Percentiles rank a stretch among this genome's conserved stretches.
Evolutionary conservation across 1,140 invertebrate genomes (phyloP).

Genomic region (Metopolophium dirhodum): DNA sequence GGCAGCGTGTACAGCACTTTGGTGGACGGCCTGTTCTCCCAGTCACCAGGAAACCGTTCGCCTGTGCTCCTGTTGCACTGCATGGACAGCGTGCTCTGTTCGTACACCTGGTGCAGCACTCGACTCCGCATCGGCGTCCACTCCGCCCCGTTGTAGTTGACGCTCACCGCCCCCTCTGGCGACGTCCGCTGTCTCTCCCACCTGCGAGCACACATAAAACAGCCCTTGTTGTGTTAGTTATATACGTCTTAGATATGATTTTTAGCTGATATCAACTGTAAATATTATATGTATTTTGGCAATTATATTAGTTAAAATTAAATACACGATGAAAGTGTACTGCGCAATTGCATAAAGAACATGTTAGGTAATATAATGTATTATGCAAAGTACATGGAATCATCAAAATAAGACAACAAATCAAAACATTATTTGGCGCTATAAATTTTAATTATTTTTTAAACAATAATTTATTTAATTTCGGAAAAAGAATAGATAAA

Average conservation of each 20-base stretch:
- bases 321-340: no score
- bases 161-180: conserved; percentile 68
- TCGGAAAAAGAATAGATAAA: accelerated
- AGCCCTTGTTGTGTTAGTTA: not conserved
- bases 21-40: conserved; percentile 70
- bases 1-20: conserved; percentile 66
- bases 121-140: conserved; percentile 82
- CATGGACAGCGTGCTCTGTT: conserved; percentile 89
- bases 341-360: no score
- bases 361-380: no score
- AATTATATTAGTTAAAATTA: no score
- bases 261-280: no score
- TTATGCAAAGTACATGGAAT: no score
- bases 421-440: no score
- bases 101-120: conserved; percentile 79
- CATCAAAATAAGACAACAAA: no score
- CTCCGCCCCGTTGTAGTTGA: conserved; percentile 81
- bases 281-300: no score
- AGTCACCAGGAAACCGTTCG: conserved; percentile 78
- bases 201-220: conserved; percentile 61
- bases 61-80: conserved; percentile 94
- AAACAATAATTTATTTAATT: no score
- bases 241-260: no score
- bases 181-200: conserved; percentile 74
- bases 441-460: no score